Conservation (phyloP, 2,113 vertebrate genomes). For the Dromiciops gliroides region DNA sequence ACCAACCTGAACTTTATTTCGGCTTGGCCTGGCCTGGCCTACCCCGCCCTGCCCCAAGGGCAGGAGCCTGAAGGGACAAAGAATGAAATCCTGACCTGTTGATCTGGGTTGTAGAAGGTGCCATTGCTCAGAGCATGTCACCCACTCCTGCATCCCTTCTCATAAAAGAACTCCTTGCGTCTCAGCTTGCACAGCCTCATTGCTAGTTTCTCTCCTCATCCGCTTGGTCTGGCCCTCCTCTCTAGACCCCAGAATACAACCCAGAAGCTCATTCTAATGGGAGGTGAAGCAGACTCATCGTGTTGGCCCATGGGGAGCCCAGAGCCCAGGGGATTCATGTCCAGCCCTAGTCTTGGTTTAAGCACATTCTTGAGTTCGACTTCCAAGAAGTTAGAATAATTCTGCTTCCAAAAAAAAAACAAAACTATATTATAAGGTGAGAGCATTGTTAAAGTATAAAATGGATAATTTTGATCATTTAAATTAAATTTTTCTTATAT, state of each 20-base stretch:
- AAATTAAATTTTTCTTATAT: too few species aligned
- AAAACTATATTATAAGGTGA: too few species aligned
- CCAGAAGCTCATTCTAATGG: slow-evolving; percentile 47
- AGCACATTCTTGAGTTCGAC: not conserved
- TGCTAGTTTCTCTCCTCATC: not conserved
- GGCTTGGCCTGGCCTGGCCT: too few species aligned
- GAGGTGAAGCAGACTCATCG: not conserved
- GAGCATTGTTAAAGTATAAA: too few species aligned
- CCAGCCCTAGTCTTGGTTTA: not conserved
- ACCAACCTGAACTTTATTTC: not conserved
- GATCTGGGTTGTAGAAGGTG: accelerated
- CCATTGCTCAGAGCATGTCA: not conserved
- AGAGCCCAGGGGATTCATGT: not conserved
- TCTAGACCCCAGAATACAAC: not conserved
- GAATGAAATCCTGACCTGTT: not conserved
- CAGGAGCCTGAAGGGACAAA: not conserved
- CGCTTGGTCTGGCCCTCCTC: accelerated
- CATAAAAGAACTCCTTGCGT: not conserved
- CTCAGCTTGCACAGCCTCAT: not conserved
- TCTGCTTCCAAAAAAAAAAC: not conserved
- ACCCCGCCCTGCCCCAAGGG: too few species aligned
- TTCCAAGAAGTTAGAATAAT: not conserved
- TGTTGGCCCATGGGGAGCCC: not conserved
- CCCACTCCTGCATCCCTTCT: not conserved
- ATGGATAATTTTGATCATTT: too few species aligned